A percentile compares a stretch with the other conserved stretches of the same genome.
Evolutionary conservation across 2,888 invertebrate species (phyloP).

Genomic region (Bedellia somnulentella): DNA sequence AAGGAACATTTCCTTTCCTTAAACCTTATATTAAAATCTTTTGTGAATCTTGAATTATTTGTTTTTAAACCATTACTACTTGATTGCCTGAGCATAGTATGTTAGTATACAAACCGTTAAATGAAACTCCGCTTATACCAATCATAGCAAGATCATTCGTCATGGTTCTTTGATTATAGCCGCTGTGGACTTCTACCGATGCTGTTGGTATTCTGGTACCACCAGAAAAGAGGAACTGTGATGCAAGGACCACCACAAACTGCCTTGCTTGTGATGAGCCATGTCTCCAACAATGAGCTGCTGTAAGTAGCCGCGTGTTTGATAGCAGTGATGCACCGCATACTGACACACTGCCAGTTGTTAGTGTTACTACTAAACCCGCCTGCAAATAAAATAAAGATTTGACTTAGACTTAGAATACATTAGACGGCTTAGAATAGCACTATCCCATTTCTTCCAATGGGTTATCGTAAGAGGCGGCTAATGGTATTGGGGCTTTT

Average conservation of each 20-base stretch:
- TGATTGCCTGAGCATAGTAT: too few relatives aligned
- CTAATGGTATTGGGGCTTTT: too few relatives aligned
- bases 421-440: too few relatives aligned
- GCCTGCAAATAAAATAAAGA: too few relatives aligned
- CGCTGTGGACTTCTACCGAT: conserved; percentile 8
- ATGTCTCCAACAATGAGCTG: conserved; percentile 8
- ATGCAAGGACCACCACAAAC: conserved; percentile 10
- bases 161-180: conserved; percentile 1
- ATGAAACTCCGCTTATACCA: conserved; percentile 6
- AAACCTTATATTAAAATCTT: too few relatives aligned
- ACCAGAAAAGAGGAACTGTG: conserved; percentile 10
- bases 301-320: conserved; percentile 10
- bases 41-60: too few relatives aligned
- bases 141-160: conserved; percentile 11
- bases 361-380: conserved; percentile 16
- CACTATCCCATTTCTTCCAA: too few relatives aligned
- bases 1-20: too few relatives aligned
- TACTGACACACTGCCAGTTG: conserved; percentile 15
- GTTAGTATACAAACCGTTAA: conserved; percentile 9
- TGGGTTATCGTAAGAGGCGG: too few relatives aligned
- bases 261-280: conserved; percentile 3
- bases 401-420: too few relatives aligned
- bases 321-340: conserved; percentile 18
- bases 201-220: conserved; percentile 9
- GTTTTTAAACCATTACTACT: too few relatives aligned